phyloP scores from a whole-genome alignment of 2,888 invertebrate species.

The Clostera curtula region DNA sequence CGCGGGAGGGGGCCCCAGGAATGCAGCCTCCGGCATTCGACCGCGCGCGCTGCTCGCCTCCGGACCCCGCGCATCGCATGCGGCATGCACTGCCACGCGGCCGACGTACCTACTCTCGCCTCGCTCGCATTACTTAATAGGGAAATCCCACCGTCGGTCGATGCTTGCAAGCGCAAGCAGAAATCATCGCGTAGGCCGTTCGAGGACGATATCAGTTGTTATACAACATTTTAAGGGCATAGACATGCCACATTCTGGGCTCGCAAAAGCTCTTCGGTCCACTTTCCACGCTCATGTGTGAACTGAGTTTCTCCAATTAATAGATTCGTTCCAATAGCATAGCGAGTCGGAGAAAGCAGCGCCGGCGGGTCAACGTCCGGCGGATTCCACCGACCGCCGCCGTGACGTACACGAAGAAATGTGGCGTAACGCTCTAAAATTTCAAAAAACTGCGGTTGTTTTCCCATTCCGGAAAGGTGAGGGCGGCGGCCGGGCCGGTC shows the following conservation, averaged over 20 bases:
- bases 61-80: conserved; percentile 24
- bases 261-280: conserved; percentile 50
- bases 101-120: conserved; percentile 1
- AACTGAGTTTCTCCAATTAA: conserved; percentile 74
- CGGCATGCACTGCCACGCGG: conserved; percentile 8
- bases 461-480: conserved; percentile 50
- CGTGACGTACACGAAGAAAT: conserved; percentile 68
- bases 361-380: conserved; percentile 66
- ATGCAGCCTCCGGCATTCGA: conserved; percentile 54
- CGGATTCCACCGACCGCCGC: conserved; percentile 62
- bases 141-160: conserved; percentile 6
- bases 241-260: conserved; percentile 22
- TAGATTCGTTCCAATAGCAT: conserved; percentile 75
- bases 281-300: conserved; percentile 73
- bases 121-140: conserved; percentile 4
- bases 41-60: conserved; percentile 34
- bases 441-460: conserved; percentile 58
- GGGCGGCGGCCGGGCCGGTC: conserved; percentile 21
- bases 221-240: too few species aligned
- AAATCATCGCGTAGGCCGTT: too few species aligned
- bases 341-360: conserved; percentile 68
- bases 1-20: conserved; percentile 40
- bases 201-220: too few species aligned
- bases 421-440: conserved; percentile 68
- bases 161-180: too few species aligned